Conservation (phyloP, 2,797 vertebrate genomes). For the Gouania willdenowi region DNA sequence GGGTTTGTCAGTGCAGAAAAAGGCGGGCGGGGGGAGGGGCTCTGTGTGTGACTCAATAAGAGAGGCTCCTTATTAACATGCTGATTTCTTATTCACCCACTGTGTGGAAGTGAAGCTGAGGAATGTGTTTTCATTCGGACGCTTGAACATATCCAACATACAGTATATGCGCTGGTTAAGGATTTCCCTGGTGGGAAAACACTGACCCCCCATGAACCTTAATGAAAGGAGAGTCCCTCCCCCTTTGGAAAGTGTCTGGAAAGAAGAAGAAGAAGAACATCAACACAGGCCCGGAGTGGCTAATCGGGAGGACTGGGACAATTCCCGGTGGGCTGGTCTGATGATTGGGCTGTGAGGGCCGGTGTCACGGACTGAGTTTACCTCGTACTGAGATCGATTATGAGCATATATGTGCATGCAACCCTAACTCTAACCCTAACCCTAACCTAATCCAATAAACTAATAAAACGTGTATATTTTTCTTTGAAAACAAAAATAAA, state of each 20-base stretch:
- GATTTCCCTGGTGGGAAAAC: slow-evolving; percentile 84
- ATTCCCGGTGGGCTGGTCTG: no score
- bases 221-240: slow-evolving; percentile 58
- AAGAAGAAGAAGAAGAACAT: no score
- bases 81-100: slow-evolving; percentile 79
- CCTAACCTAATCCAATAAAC: no score
- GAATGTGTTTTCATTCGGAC: slow-evolving; percentile 69
- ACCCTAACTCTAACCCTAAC: no score
- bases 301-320: no score
- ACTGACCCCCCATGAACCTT: slow-evolving; percentile 86
- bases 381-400: no score
- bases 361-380: no score
- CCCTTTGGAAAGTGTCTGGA: neutral
- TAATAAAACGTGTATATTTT: no score
- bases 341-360: no score
- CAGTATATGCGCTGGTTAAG: slow-evolving; percentile 77
- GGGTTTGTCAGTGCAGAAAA: slow-evolving; percentile 71
- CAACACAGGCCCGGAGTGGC: no score
- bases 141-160: slow-evolving; percentile 77
- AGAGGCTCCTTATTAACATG: slow-evolving; percentile 77
- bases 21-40: slow-evolving; percentile 17
- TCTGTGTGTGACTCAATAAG: slow-evolving; percentile 37
- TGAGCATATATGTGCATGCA: no score
- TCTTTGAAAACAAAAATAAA: no score
- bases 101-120: slow-evolving; percentile 62